These are phyloP conservation scores for Sinocyclocheilus anophthalmus DNA, from an alignment of 2,113 vertebrate species.

Conservation along the genomic window DNA sequence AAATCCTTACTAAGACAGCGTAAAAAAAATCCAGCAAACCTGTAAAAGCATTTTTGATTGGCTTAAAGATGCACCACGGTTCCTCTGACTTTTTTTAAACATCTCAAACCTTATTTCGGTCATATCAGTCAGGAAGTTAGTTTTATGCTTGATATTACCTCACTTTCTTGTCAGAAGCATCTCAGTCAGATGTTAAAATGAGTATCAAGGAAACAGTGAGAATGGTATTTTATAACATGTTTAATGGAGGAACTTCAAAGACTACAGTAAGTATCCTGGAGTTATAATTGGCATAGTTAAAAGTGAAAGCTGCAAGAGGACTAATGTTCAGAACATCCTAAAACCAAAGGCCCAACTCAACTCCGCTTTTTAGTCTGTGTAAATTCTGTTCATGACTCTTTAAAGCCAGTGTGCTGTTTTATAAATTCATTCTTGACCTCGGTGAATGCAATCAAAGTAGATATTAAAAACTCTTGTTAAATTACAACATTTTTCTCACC, in stretches of 20 bases:
- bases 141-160: background rate
- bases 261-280: background rate
- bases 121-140: background rate
- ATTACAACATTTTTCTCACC: slow-evolving; percentile 21
- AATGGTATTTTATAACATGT: slow-evolving; percentile 12
- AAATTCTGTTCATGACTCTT: background rate
- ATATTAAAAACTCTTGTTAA: slow-evolving; percentile 40
- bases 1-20: too few relatives aligned
- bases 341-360: background rate
- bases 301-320: slow-evolving; percentile 2
- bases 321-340: slow-evolving; percentile 17
- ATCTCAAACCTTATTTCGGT: background rate
- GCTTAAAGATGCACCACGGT: background rate
- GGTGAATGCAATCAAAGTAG: slow-evolving; percentile 27
- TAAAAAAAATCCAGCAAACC: too few relatives aligned
- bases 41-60: too few relatives aligned
- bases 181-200: slow-evolving; percentile 62
- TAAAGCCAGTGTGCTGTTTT: slow-evolving; percentile 40
- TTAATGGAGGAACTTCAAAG: slow-evolving; percentile 45
- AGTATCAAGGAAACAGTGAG: slow-evolving; percentile 59
- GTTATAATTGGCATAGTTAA: slow-evolving; percentile 12
- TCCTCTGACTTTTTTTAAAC: background rate
- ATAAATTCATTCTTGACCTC: slow-evolving; percentile 41
- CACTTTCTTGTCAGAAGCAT: slow-evolving; percentile 60
- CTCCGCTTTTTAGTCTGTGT: background rate